Evolutionary conservation across 1,140 invertebrate genomes (phyloP), one percentile per base, ranked within the genome.

Genomic region (Drosophila subpulchrella): DNA sequence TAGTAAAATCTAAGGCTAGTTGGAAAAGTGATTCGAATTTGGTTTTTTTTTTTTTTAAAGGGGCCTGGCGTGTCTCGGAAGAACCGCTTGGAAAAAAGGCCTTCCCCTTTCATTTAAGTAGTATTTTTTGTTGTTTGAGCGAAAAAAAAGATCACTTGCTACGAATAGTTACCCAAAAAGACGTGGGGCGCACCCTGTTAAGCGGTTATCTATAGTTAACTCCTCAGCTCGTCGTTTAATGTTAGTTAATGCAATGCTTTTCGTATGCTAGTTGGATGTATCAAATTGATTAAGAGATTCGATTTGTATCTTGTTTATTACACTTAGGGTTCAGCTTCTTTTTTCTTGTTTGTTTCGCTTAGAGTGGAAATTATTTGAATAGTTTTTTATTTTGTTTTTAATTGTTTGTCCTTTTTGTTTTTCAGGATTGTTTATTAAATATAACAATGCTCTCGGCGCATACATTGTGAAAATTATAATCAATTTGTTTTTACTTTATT

Each of bases 1-100:
- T 83, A 83, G 51, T 71, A 71, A 58, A 79, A 63, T 83, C 75
- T 83, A 82, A 83, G 81, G 80, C 80, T 82, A 82, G 75, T 58
- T 82, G 56, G 54, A 82, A 83, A 75, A 82, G 71, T 82, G 63
- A 58, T 83, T 74, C 56, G 55, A 42, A 46, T 73, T 72, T 36
- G 36, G 24, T 27, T 32, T 48, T 48, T 27, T 17, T 7, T 15
- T 42, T 42, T 7, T 30, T 27, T 13, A 17, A 27, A 27, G 42
- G 42, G 38, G 56, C 50, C 13, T 34, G n/a, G 6, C 41, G 27
- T 5, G 3, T 32, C 27, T 56, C 12, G 63, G 34, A 68, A 67
- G 62, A 70, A 67, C 41, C 36, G 32, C 47, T 32, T 55, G 66
- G 62, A 70, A 39, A 70, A 39, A 24, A 55, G 20, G 50, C 65